A percentile compares a stretch with the other conserved stretches of the same genome.
Evolutionary conservation across 2,888 invertebrate species (phyloP).

Genomic region (Toxonevra muliebris): DNA sequence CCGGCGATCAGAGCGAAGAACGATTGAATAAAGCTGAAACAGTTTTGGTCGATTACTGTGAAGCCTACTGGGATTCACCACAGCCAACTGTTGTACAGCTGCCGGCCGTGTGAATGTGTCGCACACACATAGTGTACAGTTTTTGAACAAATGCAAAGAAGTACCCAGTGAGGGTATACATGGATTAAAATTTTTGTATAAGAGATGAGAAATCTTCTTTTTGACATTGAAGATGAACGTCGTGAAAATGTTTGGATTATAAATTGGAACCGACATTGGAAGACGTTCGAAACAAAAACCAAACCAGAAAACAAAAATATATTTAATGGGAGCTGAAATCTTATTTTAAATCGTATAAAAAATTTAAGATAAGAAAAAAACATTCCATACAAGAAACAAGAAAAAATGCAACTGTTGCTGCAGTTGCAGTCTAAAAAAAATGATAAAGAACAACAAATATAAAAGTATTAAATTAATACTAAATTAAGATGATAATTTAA

Average conservation of each 20-base stretch:
- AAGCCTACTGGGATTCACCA: conserved; percentile 72
- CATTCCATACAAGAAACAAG: background rate
- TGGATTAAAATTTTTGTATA: too few relatives aligned
- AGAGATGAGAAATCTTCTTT: conserved; percentile 7
- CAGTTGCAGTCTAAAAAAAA: background rate
- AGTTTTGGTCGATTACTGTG: conserved; percentile 73
- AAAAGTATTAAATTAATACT: conserved; percentile 5
- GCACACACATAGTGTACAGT: background rate
- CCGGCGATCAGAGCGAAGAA: conserved; percentile 64
- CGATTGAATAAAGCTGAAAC: conserved; percentile 71
- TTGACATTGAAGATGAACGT: conserved; percentile 9
- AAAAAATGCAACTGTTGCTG: conserved; percentile 11
- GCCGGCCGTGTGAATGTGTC: conserved; percentile 69
- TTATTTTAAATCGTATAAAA: too few relatives aligned
- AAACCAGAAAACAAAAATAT: conserved; percentile 4
- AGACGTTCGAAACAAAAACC: conserved; percentile 7
- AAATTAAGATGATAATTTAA: too few relatives aligned
- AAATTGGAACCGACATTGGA: conserved; percentile 18
- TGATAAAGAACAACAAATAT: conserved; percentile 16
- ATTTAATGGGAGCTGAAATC: conserved; percentile 7
- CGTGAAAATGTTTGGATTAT: conserved; percentile 22
- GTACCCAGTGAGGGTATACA: too few relatives aligned
- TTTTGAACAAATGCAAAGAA: background rate
- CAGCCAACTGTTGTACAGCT: conserved; percentile 74
- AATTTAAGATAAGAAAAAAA: too few relatives aligned